These are phyloP conservation scores for Potamilus streckersoni DNA, from an alignment of 1,140 invertebrate genomes.

Conservation along the genomic window DNA sequence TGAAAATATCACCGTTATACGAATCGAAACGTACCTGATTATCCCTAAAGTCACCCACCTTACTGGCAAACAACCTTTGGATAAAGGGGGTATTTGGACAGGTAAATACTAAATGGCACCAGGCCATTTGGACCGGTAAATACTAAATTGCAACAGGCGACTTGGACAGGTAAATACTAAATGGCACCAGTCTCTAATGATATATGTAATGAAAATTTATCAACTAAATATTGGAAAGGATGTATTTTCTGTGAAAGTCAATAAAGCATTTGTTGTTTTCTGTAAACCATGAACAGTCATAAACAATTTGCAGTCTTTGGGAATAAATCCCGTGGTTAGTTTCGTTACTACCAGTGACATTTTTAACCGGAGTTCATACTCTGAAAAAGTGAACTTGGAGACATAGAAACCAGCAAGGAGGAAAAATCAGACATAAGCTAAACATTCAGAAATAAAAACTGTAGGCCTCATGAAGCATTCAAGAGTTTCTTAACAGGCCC, in stretches of 20 bases:
- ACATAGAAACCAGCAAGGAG: no score
- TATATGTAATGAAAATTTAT: constrained; percentile 8
- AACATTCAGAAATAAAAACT: no score
- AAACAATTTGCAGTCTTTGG: constrained; percentile 10
- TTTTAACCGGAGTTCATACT: constrained; percentile 4
- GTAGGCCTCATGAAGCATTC: no score
- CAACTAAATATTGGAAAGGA: neutral
- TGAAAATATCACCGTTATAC: constrained; percentile 4
- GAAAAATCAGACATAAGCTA: no score
- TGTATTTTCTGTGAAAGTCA: constrained; percentile 22
- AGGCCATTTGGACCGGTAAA: constrained; percentile 4
- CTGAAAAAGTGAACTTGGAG: neutral
- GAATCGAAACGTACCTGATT: constrained; percentile 22
- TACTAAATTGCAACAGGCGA: constrained; percentile 2
- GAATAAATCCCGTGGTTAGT: constrained; percentile 9
- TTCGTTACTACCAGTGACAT: neutral
- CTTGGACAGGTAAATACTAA: no score
- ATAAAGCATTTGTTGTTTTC: constrained; percentile 12
- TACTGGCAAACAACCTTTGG: constrained; percentile 5
- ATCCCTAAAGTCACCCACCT: constrained; percentile 9
- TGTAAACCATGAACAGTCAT: constrained; percentile 26
- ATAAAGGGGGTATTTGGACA: constrained; percentile 13
- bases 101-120: constrained; percentile 6
- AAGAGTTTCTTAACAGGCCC: no score
- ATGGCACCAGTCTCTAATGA: neutral